Base-by-base conservation (phyloP, 2,797 vertebrate species). In the Paratrypauchen microcephalus region DNA sequence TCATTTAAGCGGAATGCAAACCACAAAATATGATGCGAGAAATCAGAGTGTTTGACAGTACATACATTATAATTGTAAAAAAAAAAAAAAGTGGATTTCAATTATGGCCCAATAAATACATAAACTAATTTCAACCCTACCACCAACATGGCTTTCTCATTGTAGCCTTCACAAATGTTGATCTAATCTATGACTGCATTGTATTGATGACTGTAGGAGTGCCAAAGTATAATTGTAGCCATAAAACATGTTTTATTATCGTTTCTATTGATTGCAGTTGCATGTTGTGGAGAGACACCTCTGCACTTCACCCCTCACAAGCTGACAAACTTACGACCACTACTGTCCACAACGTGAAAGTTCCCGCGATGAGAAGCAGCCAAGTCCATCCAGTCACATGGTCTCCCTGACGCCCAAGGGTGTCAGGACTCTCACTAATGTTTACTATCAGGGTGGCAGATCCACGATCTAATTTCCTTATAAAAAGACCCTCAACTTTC, bases 391-490 rank as follows among this genome's bases (percentile, higher is more conserved):
- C 23, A 30, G 60, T 71, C 70, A 75, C 26, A 68, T 71, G 73
- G 63, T 65, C 68, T 63, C 80, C 69, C 76, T 77, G 74, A 87
- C 81, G 32, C 83, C 83, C 71, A 23, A 65, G 65, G 79, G 92
- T 82, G 88, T 83, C 79, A 86, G 81, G 85, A 81, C 74, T 91
- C 68, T 57, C 91, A 78, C 88, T 74, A 68, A 65, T 76, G 91
- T 93, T 94, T 95, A 91, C 93, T 90, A 89, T 87, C 77, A 86
- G 89, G 88, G 91, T 94, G 91, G 91, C 86, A 90, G 87, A 57
- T 85, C 84, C 79, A 70, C 80, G 75, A 86, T 91, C 91, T 95
- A 93, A 96, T 94, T 94, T 95, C 91, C 92, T 94, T 94, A 94
- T 92, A 94, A 95, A 62, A 95, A 94, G 88, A 87, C 80, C 88